These are phyloP conservation scores for Centropus bengalensis DNA, from an alignment of 2,113 vertebrate genomes.

Conservation along the genomic window DNA sequence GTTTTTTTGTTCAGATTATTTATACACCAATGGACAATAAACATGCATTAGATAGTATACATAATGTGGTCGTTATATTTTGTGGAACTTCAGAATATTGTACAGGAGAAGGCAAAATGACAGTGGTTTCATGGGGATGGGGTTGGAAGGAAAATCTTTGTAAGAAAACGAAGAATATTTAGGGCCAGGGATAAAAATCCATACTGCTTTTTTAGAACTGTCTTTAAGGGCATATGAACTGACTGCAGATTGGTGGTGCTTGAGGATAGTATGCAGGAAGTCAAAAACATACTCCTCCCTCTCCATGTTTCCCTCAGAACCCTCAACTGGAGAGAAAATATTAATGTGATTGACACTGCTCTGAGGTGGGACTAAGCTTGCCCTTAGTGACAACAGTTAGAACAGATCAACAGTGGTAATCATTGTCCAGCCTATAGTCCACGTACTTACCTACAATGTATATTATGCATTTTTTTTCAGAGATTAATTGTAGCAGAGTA, in stretches of 20 bases:
- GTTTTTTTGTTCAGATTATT: background rate
- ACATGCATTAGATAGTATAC: background rate
- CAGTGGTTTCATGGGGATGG: background rate
- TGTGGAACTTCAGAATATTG: background rate
- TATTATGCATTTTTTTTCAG: background rate
- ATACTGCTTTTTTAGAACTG: background rate
- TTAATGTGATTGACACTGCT: background rate
- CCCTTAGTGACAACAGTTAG: background rate
- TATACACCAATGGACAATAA: background rate
- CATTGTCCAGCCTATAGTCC: background rate
- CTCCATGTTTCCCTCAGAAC: background rate
- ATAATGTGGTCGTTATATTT: background rate
- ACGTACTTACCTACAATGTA: background rate
- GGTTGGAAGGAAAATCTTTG: background rate
- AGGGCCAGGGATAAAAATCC: background rate
- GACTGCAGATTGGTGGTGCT: background rate
- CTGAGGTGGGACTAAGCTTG: background rate
- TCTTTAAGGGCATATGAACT: background rate
- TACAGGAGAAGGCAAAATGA: background rate
- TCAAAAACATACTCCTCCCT: background rate
- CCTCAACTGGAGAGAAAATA: background rate
- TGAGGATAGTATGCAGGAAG: background rate
- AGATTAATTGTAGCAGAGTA: background rate
- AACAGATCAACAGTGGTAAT: background rate
- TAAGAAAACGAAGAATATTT: background rate